Percentiles rank a stretch among this genome's conserved stretches.
Conservation (phyloP, 2,797 vertebrate species). For the Adrianichthys oophorus region DNA sequence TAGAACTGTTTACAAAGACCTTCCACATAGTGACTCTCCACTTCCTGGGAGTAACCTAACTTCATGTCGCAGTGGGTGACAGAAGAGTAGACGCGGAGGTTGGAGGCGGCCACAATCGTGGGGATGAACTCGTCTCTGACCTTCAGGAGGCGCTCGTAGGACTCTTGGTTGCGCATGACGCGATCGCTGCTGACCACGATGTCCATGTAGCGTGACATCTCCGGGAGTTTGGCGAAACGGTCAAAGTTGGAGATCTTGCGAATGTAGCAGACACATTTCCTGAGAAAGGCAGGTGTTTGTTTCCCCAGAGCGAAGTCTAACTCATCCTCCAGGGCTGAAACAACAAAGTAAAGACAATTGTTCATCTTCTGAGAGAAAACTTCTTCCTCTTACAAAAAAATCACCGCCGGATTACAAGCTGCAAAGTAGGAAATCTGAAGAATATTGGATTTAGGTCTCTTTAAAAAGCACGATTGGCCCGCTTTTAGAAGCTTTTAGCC, state of each 20-base stretch:
- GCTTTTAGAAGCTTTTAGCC: slow-evolving; percentile 39
- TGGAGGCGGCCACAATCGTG: slow-evolving; percentile 92
- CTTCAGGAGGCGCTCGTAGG: slow-evolving; percentile 93
- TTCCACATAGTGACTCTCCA: slow-evolving; percentile 97
- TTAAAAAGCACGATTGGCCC: slow-evolving; percentile 20
- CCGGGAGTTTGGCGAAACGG: slow-evolving; percentile 92
- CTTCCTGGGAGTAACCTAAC: slow-evolving; percentile 93
- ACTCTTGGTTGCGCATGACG: slow-evolving; percentile 89
- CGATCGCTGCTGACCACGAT: slow-evolving; percentile 84
- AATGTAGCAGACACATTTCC: slow-evolving; percentile 99
- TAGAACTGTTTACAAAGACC: slow-evolving; percentile 99
- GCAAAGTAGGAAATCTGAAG: slow-evolving; percentile 21
- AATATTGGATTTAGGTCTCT: slow-evolving; percentile 36
- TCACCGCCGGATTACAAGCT: not conserved
- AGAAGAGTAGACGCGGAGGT: slow-evolving; percentile 95
- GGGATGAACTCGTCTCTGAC: slow-evolving; percentile 98
- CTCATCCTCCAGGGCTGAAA: slow-evolving; percentile 94
- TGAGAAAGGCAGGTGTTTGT: slow-evolving; percentile 96
- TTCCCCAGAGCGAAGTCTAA: slow-evolving; percentile 98
- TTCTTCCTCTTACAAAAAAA: not conserved
- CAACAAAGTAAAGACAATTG: slow-evolving; percentile 15
- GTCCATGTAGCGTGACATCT: slow-evolving; percentile 96
- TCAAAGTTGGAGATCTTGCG: slow-evolving; percentile 98
- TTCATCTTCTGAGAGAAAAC: not conserved
- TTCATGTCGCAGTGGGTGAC: slow-evolving; percentile 99